phyloP scores from a whole-genome alignment of 2,113 vertebrate species.

The Aegypius monachus region DNA sequence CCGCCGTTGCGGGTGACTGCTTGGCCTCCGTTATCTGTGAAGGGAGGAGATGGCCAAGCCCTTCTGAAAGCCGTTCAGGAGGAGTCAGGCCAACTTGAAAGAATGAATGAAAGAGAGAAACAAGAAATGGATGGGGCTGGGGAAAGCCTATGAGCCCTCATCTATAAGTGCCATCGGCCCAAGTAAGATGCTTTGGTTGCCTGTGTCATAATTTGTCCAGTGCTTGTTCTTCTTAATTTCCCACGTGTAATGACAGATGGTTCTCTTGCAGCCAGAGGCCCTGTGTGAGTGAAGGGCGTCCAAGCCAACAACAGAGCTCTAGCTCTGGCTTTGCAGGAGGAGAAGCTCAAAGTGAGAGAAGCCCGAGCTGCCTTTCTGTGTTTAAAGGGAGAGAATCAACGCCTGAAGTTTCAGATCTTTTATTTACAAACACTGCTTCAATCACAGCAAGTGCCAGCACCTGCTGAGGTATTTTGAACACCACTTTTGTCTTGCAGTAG shows the following conservation, averaged over 20 bases:
- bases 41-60: conserved; percentile 69
- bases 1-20: accelerated
- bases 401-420: conserved; percentile 75
- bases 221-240: not conserved
- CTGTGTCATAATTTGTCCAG: not conserved
- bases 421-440: conserved; percentile 72
- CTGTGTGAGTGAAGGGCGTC: conserved; percentile 71
- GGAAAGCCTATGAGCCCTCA: conserved; percentile 56
- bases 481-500: not conserved
- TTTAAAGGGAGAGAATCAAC: conserved; percentile 80
- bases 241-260: accelerated
- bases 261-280: conserved; percentile 51
- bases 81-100: conserved; percentile 83
- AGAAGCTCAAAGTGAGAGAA: conserved; percentile 78
- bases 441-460: not conserved
- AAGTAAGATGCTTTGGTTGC: conserved; percentile 58
- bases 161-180: conserved; percentile 36
- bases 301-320: conserved; percentile 81
- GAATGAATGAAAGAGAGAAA: conserved; percentile 83
- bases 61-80: conserved; percentile 77
- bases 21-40: not conserved
- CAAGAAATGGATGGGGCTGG: conserved; percentile 67
- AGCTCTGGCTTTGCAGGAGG: conserved; percentile 80
- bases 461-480: conserved; percentile 38
- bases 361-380: conserved; percentile 72